Base-by-base conservation (phyloP, 2,888 invertebrate species). In the Mystacides longicornis region DNA sequence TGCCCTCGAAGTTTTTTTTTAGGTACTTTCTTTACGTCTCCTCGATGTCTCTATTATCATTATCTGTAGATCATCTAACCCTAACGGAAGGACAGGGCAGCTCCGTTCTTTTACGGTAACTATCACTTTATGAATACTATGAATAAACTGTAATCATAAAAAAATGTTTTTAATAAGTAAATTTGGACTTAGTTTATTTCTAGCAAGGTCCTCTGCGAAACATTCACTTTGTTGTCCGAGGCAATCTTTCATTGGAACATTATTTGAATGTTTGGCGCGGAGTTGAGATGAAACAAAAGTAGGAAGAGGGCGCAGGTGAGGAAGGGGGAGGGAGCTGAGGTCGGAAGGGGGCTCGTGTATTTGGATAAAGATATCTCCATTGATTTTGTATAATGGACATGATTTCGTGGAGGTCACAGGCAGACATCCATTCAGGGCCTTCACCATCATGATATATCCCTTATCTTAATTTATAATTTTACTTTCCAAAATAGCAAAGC, bases 361-460 rank as follows among this genome's bases (percentile, higher is more conserved):
- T 21, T n/a, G 21, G 37, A 53, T 47, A 53, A 31, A 53, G 47
- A 53, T 53, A 47, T 53, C 53, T 31, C 22, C 33, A 23, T 48
- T 48, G 53, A 53, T 53, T 53, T 48, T 19, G 47, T 48, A 53
- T 37, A 37, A 37, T 37, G 37, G 37, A 37, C 48, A 53, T 48
- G 53, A 47, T 33, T 45, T 45, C 23, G 20, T 52, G 52, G 46
- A 52, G 37, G 37, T 37, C 37, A 37, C 16, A 37, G 37, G 37
- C 37, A 37, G 37, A 37, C 16, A n/a, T 37, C 11, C 3, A 37
- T 37, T 37, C 37, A 37, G 37, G 37, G 37, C n/a, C n/a, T n/a
- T n/a, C n/a, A n/a, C n/a, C n/a, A n/a, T n/a, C n/a, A n/a, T n/a
- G n/a, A n/a, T n/a, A n/a, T n/a, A n/a, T n/a, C n/a, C n/a, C n/a